phyloP scores from a whole-genome alignment of 2,888 invertebrate species.

The Aspidapion aeneum region DNA sequence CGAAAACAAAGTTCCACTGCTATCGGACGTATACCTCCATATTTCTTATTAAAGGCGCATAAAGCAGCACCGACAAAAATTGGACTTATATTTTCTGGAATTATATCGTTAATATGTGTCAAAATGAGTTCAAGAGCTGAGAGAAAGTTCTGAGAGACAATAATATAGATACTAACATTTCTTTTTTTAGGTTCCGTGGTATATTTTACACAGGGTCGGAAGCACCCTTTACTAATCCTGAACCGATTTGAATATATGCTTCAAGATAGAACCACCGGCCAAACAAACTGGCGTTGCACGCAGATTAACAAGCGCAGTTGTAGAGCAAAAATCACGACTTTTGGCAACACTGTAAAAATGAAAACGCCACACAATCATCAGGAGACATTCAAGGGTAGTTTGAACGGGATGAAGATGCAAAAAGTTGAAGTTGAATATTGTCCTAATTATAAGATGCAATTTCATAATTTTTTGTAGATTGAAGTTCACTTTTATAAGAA shows the following conservation, averaged over 20 bases:
- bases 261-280: slow-evolving; percentile 20
- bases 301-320: slow-evolving; percentile 22
- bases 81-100: too few relatives aligned
- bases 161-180: too few relatives aligned
- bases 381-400: slow-evolving; percentile 6
- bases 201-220: slow-evolving; percentile 26
- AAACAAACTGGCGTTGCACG: slow-evolving; percentile 31
- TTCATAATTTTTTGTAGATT: background rate
- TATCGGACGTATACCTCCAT: too few relatives aligned
- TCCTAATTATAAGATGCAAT: background rate
- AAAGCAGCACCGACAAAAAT: too few relatives aligned
- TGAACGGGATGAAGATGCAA: slow-evolving; percentile 11
- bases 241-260: slow-evolving; percentile 27
- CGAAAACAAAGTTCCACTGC: too few relatives aligned
- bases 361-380: background rate
- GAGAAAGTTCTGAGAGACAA: too few relatives aligned
- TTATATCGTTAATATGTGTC: too few relatives aligned
- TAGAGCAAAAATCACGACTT: slow-evolving; percentile 15
- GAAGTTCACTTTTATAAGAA: too few relatives aligned
- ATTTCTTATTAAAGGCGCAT: too few relatives aligned
- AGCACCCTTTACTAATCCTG: slow-evolving; percentile 30
- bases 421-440: slow-evolving; percentile 12
- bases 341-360: slow-evolving; percentile 9
- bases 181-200: too few relatives aligned
- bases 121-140: too few relatives aligned